A percentile compares a stretch with the other conserved stretches of the same genome.
These are phyloP conservation scores for Nebria ingens DNA, from an alignment of 1,140 invertebrate species.

Conservation along the genomic window DNA sequence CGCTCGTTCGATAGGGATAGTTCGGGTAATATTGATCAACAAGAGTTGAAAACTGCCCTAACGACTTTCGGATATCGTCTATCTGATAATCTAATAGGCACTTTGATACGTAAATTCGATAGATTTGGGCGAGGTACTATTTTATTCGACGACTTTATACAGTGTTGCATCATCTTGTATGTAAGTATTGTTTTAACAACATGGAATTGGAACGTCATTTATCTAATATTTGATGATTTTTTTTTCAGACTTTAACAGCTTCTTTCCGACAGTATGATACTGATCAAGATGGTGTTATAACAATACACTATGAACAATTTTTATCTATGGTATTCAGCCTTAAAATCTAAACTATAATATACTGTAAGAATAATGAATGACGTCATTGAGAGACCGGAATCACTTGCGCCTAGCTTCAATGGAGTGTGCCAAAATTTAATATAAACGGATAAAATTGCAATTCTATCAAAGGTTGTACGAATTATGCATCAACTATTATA, in stretches of 20 bases:
- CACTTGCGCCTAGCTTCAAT: too few species aligned
- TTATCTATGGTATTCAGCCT: conserved; percentile 89
- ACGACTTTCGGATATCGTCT: conserved; percentile 88
- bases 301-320: conserved; percentile 96
- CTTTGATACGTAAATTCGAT: conserved; percentile 89
- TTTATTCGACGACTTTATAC: conserved; percentile 98
- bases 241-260: conserved; percentile 77
- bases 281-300: conserved; percentile 90
- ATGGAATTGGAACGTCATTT: conserved; percentile 7
- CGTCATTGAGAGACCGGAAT: too few species aligned
- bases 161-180: conserved; percentile 87
- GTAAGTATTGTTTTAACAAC: conserved; percentile 59
- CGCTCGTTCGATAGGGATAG: conserved; percentile 88
- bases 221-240: conserved; percentile 26
- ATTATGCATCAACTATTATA: too few species aligned
- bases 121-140: conserved; percentile 80
- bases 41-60: conserved; percentile 82
- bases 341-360: conserved; percentile 69
- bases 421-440: too few species aligned
- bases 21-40: conserved; percentile 89
- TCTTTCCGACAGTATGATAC: conserved; percentile 85
- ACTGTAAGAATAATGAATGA: too few species aligned
- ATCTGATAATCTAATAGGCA: conserved; percentile 70
- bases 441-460: too few species aligned
- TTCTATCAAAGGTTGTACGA: too few species aligned